Base-by-base conservation (phyloP, 1,140 invertebrate genomes). In the Melanaphis sacchari region DNA sequence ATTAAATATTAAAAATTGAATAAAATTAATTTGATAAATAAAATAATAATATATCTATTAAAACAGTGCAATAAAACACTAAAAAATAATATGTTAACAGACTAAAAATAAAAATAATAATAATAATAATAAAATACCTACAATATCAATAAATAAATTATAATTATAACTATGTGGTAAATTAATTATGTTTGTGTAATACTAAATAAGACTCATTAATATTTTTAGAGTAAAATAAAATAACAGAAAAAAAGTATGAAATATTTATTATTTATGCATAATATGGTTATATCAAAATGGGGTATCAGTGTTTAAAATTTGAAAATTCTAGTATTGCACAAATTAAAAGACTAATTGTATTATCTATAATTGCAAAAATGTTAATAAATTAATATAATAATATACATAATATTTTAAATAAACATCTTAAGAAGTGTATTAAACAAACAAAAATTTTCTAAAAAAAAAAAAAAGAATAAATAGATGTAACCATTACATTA, bases 311-410 rank as follows among this genome's bases (percentile, higher is more conserved):
- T 7, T 46, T 88, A n/a, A 18, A 49, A 88, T 46, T 90, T 90
- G 36, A 59, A 90, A 90, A 54, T 31, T 41, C 38, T 90, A 90
- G 89, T 90, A 90, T 90, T 90, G 89, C 89, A 90, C 89, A 41
- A 89, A 89, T 54, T 4, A 54, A 54, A 54, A 52, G 3, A 88
- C 26, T 38, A 49, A 88, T 38, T 18, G 43, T 88, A 88, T 88
- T 1, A 36, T 49, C 11, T 43, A 88, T 6, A 88, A 36, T n/a
- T 21, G 43, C 36, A 88, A 46, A 87, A 87, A 5, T 87, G 5
- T 59, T 31, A 41, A 26, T 41, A 90, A 40, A 59, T n/a, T 59
- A 40, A 54, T 43, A 26, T 46, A n/a, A 87, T 43, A 46, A 87
- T 87, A 87, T 87, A 46, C 54, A 87, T 88, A 22, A 88, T 88